phyloP scores from a whole-genome alignment of 2,888 invertebrate species.

The Eudemis profundana region DNA sequence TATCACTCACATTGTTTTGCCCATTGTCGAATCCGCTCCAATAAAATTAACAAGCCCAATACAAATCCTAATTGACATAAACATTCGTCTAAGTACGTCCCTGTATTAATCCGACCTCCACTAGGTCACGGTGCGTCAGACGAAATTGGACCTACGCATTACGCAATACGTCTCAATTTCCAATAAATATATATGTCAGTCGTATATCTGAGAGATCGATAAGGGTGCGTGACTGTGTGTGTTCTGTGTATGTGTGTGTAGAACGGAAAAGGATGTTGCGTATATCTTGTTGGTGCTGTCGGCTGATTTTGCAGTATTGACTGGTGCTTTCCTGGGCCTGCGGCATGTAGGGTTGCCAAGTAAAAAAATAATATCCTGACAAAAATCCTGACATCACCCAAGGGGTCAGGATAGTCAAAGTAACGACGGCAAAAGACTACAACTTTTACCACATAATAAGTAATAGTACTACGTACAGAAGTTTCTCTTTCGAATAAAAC shows the following conservation, averaged over 20 bases:
- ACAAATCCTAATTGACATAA: slow-evolving; percentile 43
- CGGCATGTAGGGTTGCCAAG: too few relatives aligned
- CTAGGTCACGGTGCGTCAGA: slow-evolving; percentile 66
- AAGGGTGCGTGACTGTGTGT: slow-evolving; percentile 39
- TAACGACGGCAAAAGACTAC: too few relatives aligned
- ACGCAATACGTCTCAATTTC: slow-evolving; percentile 60
- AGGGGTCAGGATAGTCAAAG: too few relatives aligned
- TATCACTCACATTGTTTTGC: slow-evolving; percentile 20
- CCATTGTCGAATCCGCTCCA: slow-evolving; percentile 29
- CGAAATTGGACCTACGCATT: slow-evolving; percentile 60
- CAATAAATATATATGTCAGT: slow-evolving; percentile 32
- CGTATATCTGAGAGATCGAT: slow-evolving; percentile 66
- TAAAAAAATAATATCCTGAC: too few relatives aligned
- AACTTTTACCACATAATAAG: too few relatives aligned
- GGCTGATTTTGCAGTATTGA: slow-evolving; percentile 36
- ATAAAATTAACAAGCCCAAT: slow-evolving; percentile 41
- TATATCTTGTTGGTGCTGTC: slow-evolving; percentile 30
- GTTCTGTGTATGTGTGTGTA: slow-evolving; percentile 13
- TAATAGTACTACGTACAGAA: too few relatives aligned
- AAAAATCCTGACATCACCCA: too few relatives aligned
- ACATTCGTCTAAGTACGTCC: slow-evolving; percentile 56
- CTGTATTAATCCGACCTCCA: slow-evolving; percentile 70
- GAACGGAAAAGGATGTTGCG: slow-evolving; percentile 43
- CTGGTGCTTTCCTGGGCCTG: slow-evolving; percentile 22
- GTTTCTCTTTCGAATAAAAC: too few relatives aligned